Conservation (phyloP, 2,113 vertebrate species). For the Halichoerus grypus region DNA sequence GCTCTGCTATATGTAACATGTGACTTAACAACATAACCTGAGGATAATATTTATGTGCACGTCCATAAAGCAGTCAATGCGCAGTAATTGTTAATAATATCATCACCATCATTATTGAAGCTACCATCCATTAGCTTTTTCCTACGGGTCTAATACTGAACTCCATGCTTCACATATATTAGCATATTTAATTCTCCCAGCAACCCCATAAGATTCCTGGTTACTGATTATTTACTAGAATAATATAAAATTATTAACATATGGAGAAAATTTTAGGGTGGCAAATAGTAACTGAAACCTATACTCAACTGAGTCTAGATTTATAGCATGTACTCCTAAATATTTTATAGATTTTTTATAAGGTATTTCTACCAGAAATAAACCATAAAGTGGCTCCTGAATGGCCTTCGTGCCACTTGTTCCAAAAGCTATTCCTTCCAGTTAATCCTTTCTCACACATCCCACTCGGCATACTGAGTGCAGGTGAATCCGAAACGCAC, state of each 20-base stretch:
- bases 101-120: no score
- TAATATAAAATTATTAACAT: constrained; percentile 27
- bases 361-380: background rate
- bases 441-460: background rate
- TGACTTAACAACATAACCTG: background rate
- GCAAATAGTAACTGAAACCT: background rate
- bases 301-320: background rate
- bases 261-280: background rate
- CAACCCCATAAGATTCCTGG: background rate
- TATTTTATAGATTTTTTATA: background rate
- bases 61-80: background rate
- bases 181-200: background rate
- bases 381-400: background rate
- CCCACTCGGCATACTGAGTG: fast-evolving
- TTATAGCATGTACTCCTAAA: background rate
- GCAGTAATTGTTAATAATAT: fast-evolving
- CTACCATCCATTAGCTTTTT: background rate
- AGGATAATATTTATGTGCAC: background rate
- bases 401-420: background rate
- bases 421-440: background rate
- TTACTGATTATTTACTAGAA: background rate
- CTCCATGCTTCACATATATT: background rate
- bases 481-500: background rate
- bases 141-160: background rate
- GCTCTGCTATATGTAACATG: background rate